A percentile compares a stretch with the other conserved stretches of the same genome.
Evolutionary conservation across 2,888 invertebrate genomes (phyloP).

Genomic region (Tortricodes alternella): DNA sequence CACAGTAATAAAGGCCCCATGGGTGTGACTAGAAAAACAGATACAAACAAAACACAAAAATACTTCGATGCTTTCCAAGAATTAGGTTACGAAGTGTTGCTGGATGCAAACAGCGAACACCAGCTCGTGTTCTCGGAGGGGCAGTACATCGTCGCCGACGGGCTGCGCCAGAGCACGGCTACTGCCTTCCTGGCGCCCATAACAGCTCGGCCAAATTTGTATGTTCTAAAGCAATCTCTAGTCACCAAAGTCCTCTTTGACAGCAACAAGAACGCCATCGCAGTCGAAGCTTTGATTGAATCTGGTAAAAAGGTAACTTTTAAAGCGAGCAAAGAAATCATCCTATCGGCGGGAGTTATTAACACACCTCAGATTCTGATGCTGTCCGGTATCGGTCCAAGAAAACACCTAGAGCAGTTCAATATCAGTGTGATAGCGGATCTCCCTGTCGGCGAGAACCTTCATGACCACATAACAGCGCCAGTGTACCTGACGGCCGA

Average conservation of each 20-base stretch:
- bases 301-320: conserved; percentile 1
- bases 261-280: conserved; percentile 2
- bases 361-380: conserved; percentile 29
- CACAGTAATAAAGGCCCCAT: conserved; percentile 15
- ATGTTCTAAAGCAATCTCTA: conserved; percentile 12
- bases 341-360: conserved; percentile 28
- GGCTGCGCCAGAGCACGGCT: conserved; percentile 22
- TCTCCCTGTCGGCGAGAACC: conserved; percentile 25
- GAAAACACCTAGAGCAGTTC: conserved; percentile 13
- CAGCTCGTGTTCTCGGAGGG: conserved; percentile 22
- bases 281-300: conserved; percentile 3
- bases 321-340: conserved; percentile 16
- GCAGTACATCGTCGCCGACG: conserved; percentile 19
- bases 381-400: conserved; percentile 30
- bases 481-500: conserved; percentile 19
- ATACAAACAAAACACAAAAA: conserved; percentile 4
- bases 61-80: conserved; percentile 13
- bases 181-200: conserved; percentile 3
- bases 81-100: conserved; percentile 9
- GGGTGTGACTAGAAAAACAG: conserved; percentile 7
- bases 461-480: conserved; percentile 24
- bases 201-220: conserved; percentile 9
- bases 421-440: conserved; percentile 12
- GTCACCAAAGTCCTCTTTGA: conserved; percentile 24
- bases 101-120: conserved; percentile 17